These are phyloP conservation scores for Ptychoptera contaminata DNA, from an alignment of 2,888 invertebrate species.

Conservation along the genomic window DNA sequence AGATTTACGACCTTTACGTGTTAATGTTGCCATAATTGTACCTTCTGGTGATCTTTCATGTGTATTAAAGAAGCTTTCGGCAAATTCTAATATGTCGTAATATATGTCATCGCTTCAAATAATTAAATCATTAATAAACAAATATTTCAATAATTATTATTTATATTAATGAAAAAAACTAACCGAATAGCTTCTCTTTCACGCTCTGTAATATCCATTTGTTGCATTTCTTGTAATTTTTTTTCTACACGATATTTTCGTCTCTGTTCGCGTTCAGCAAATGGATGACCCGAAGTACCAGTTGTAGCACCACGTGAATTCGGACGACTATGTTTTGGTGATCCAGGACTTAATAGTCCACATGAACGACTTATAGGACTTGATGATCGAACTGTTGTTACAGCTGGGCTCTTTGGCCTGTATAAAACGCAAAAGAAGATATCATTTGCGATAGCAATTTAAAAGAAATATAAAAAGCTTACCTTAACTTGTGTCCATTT, in stretches of 20 bases:
- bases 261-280: slow-evolving; percentile 57
- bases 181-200: slow-evolving; percentile 22
- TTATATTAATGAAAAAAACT: slow-evolving; percentile 12
- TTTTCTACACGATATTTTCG: slow-evolving; percentile 74
- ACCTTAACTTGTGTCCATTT: slow-evolving; percentile 7
- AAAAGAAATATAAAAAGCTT: not conserved
- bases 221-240: slow-evolving; percentile 67
- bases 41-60: slow-evolving; percentile 78
- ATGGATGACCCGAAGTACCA: slow-evolving; percentile 26
- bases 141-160: slow-evolving; percentile 25
- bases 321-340: slow-evolving; percentile 35
- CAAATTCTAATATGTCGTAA: slow-evolving; percentile 81
- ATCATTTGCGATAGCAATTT: not conserved
- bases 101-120: slow-evolving; percentile 38
- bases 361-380: slow-evolving; percentile 17
- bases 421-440: slow-evolving; percentile 6
- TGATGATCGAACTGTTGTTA: slow-evolving; percentile 21
- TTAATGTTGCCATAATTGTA: slow-evolving; percentile 73
- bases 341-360: slow-evolving; percentile 23
- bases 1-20: slow-evolving; percentile 58
- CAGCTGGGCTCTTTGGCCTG: slow-evolving; percentile 26
- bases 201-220: slow-evolving; percentile 25
- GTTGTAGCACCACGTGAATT: slow-evolving; percentile 34
- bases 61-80: slow-evolving; percentile 82
- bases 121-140: slow-evolving; percentile 17